Base-by-base conservation (phyloP, 2,113 vertebrate species). In the Ancistrus triradiatus region DNA sequence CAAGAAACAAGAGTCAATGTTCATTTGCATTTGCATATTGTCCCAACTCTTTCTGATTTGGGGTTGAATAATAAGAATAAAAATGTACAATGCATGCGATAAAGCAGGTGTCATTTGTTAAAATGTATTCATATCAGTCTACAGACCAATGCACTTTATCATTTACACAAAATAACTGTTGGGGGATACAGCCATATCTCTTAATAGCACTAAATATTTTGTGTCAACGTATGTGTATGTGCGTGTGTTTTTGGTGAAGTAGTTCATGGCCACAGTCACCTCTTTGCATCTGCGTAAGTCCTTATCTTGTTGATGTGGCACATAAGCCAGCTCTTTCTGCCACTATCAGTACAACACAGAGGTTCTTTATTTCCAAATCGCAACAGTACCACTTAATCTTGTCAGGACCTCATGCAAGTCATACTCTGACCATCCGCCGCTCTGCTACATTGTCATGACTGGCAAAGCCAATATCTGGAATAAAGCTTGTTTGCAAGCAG, bases 291-390 rank as follows among this genome's bases (percentile, higher is more conserved):
- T 37, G 18, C 48, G 42, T 53, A 44, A 47, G 17, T 33, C 55
- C n/a, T 68, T 71, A 66, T 75, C 61, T 61, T 11, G 15, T 14
- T 28, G n/a, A 18, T 40, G 6, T 38, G 27, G 8, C 42, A 28
- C 46, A 65, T 13, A 40, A 57, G 33, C 28, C 17, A 18, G 27
- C 59, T 65, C 21, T 52, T 51, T 40, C 44, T 33, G 17, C 38
- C 42, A 38, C 50, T 53, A 46, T 44, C 53, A 43, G 69, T 28
- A n/a, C 22, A 10, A 49, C 60, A 55, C 6, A 42, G 33, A 49
- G 44, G 5, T 21, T 57, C 50, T 72, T 68, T 68, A 66, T 75
- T 72, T 47, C 9, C 6, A 17, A 43, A 61, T 27, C 18, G 14
- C 42, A 42, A 58, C 17, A 40, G 13, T 22, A 18, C 3, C 50